Conservation (phyloP, 2,797 vertebrate species). For the Takifugu rubripes region DNA sequence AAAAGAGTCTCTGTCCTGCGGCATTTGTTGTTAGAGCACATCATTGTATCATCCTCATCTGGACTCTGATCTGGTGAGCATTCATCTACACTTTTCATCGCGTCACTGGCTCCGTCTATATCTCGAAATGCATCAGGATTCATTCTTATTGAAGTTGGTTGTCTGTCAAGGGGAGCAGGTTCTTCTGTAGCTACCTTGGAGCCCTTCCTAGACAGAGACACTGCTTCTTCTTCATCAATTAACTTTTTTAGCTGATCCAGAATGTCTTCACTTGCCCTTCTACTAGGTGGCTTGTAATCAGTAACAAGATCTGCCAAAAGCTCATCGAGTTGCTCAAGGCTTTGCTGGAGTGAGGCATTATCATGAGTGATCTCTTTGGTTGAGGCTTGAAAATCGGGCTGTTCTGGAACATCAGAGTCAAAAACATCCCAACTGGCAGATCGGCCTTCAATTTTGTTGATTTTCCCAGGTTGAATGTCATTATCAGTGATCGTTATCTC, state of each 20-base stretch:
- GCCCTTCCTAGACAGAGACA: slow-evolving; percentile 71
- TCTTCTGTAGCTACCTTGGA: slow-evolving; percentile 61
- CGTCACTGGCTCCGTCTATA: slow-evolving; percentile 68
- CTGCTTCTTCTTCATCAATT: slow-evolving; percentile 79
- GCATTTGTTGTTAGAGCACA: slow-evolving; percentile 95
- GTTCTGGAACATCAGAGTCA: slow-evolving; percentile 68
- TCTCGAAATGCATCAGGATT: slow-evolving; percentile 68
- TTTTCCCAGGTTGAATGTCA: slow-evolving; percentile 80
- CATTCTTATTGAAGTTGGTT: slow-evolving; percentile 81
- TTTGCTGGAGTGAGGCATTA: slow-evolving; percentile 85
- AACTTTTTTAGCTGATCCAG: slow-evolving; percentile 88
- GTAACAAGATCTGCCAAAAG: slow-evolving; percentile 94
- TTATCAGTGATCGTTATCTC: slow-evolving; percentile 99
- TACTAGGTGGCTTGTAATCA: slow-evolving; percentile 87
- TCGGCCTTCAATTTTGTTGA: slow-evolving; percentile 73
- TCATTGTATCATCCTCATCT: slow-evolving; percentile 95
- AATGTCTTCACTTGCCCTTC: slow-evolving; percentile 79
- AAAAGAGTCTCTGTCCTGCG: slow-evolving; percentile 92
- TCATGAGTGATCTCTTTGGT: slow-evolving; percentile 78
- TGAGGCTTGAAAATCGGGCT: slow-evolving; percentile 61
- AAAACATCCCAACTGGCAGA: slow-evolving; percentile 85
- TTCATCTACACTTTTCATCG: slow-evolving; percentile 80
- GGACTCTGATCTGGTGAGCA: slow-evolving; percentile 91
- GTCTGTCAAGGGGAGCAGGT: slow-evolving; percentile 80
- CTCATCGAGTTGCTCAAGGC: slow-evolving; percentile 94